Conservation (phyloP, 2,797 vertebrate genomes). For the Lerista edwardsae region DNA sequence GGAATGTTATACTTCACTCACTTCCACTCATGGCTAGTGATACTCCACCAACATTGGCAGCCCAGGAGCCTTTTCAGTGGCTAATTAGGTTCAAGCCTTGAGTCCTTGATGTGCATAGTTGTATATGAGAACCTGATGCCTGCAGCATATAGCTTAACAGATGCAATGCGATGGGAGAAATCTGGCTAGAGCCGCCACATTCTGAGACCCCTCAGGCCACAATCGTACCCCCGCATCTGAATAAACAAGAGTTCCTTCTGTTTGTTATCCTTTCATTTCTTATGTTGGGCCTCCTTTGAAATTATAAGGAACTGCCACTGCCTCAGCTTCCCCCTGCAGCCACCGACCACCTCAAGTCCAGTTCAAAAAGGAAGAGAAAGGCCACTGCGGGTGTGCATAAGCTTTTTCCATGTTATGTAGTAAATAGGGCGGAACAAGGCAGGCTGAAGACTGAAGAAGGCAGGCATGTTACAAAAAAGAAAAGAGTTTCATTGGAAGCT, state of each 20-base stretch:
- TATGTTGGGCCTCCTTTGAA: background rate
- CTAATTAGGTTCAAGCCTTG: background rate
- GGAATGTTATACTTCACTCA: no score
- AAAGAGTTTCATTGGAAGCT: conserved; percentile 24
- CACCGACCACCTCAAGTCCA: conserved; percentile 1
- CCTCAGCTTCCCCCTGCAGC: background rate
- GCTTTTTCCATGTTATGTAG: background rate
- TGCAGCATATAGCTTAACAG: background rate
- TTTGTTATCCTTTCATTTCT: background rate
- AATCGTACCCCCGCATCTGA: background rate
- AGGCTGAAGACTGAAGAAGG: background rate
- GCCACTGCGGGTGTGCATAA: background rate
- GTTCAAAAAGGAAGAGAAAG: background rate
- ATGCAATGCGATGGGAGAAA: background rate
- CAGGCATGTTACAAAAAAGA: conserved; percentile 7
- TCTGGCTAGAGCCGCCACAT: background rate
- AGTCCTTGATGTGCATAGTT: background rate
- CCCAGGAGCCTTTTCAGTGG: background rate
- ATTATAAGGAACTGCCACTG: background rate
- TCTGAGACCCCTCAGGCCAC: background rate
- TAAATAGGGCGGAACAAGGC: conserved; percentile 4
- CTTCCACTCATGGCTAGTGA: background rate
- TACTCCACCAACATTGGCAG: background rate
- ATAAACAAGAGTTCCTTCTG: background rate
- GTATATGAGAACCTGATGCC: background rate